phyloP scores from a whole-genome alignment of 2,113 vertebrate species.

The Entomyzon cyanotis region DNA sequence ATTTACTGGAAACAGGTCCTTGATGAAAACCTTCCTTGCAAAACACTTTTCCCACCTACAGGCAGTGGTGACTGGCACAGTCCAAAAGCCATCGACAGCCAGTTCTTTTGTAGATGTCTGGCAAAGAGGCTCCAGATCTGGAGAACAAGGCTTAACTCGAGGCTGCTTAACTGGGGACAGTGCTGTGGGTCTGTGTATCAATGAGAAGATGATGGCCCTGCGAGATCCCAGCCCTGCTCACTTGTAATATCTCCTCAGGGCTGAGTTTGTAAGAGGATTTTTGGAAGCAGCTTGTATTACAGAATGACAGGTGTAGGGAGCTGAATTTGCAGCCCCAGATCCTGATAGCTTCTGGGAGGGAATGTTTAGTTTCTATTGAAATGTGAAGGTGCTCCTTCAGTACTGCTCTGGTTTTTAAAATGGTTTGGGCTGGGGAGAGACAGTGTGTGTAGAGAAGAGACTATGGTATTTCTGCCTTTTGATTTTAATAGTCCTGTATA shows the following conservation, averaged over 20 bases:
- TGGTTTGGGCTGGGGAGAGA: neutral
- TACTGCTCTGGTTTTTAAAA: neutral
- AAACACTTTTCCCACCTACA: neutral
- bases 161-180: neutral
- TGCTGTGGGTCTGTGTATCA: neutral
- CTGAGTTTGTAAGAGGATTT: neutral
- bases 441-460: neutral
- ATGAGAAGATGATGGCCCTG: neutral
- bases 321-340: neutral
- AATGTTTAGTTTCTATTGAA: neutral
- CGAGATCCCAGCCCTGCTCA: neutral
- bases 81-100: neutral
- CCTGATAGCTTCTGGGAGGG: neutral
- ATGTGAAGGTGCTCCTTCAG: neutral
- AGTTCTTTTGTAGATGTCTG: neutral
- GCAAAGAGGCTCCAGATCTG: neutral
- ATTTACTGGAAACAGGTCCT: conserved; percentile 27
- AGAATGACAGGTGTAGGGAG: neutral
- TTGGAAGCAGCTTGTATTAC: neutral
- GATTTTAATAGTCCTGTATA: neutral
- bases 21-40: conserved; percentile 24
- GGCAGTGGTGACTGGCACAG: neutral
- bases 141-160: neutral
- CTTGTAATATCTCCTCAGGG: neutral
- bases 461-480: neutral